Base-by-base conservation (phyloP, 2,113 vertebrate genomes). In the Gnathonemus longibarbis region DNA sequence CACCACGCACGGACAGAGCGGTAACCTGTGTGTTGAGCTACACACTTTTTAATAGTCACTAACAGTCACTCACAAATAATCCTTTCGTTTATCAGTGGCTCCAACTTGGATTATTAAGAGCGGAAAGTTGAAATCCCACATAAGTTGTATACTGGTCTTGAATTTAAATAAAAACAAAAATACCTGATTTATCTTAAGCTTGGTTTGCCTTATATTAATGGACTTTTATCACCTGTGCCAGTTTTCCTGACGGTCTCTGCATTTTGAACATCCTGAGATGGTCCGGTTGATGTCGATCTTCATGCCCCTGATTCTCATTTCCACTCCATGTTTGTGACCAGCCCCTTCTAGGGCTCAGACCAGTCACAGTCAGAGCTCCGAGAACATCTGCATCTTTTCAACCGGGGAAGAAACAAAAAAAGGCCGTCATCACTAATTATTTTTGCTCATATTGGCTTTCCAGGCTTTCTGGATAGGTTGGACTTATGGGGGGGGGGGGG, bases 301-400 rank as follows among this genome's bases (percentile, higher is more conserved):
- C 31, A 74, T 5, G 24, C 8, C 58, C 24, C 24, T 62, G 58
- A 39, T 17, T 13, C 70, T 17, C 70, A 77, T 7, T 39, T 39
- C 31, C 9, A 3, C 39, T 21, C 21, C 19, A 2, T 1, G 80
- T 11, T 3, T n/a, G 21, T 46, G 2, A 46, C 7, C 39, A 46
- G 80, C 42, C 42, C 3, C 42, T 46, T 8, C 42, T 10, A 9
- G 17, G 80, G 42, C 80, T 45, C 42, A 24, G 35, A 7, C 15
- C 80, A 46, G 7, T 46, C 42, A 91, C 90, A 92, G 90, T 92
- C 92, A 89, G 91, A 90, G 90, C 88, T 91, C 80, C 58, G 45
- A 66, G 92, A 91, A 93, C 92, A 91, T 92, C 92, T 94, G 93
- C 89, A 92, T 92, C 92, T 91, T 92, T 92, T 94, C 91, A 92